phyloP scores from a whole-genome alignment of 1,140 invertebrate species.

The Mamestra configurata region DNA sequence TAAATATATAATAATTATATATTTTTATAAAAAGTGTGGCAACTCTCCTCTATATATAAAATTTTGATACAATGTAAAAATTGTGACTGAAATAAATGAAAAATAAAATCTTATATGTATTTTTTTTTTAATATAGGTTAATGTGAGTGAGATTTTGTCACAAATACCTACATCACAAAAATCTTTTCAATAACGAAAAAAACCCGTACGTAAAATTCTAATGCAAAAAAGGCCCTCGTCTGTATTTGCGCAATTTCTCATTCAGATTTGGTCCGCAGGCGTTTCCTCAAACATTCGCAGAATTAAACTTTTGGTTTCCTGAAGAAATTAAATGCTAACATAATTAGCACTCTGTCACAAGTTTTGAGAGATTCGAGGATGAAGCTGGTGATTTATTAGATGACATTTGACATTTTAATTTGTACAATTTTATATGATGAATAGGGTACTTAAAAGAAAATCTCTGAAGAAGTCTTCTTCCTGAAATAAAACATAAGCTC shows the following conservation, averaged over 20 bases:
- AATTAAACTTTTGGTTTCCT: slow-evolving; percentile 46
- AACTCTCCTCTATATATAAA: no score
- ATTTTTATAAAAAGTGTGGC: no score
- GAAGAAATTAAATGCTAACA: slow-evolving; percentile 52
- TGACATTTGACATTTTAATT: background rate
- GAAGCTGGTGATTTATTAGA: background rate
- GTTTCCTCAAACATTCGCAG: slow-evolving; percentile 23
- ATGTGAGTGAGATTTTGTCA: no score
- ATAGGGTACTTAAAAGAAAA: no score
- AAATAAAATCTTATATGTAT: no score
- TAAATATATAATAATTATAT: no score
- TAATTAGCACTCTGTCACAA: slow-evolving; percentile 39
- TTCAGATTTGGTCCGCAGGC: slow-evolving; percentile 34
- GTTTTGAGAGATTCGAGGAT: slow-evolving; percentile 14
- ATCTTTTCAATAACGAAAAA: background rate
- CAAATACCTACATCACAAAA: background rate
- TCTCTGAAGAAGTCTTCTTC: no score
- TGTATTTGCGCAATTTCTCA: slow-evolving; percentile 25
- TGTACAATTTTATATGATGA: background rate
- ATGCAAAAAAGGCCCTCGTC: background rate
- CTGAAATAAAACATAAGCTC: no score
- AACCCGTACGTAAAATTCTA: background rate
- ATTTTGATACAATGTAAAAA: no score
- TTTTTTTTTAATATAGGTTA: no score
- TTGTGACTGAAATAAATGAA: no score